These are phyloP conservation scores for Sanderia malayensis DNA, from an alignment of 30 jellyfish, hydroid and myxozoan species.

Conservation along the genomic window DNA sequence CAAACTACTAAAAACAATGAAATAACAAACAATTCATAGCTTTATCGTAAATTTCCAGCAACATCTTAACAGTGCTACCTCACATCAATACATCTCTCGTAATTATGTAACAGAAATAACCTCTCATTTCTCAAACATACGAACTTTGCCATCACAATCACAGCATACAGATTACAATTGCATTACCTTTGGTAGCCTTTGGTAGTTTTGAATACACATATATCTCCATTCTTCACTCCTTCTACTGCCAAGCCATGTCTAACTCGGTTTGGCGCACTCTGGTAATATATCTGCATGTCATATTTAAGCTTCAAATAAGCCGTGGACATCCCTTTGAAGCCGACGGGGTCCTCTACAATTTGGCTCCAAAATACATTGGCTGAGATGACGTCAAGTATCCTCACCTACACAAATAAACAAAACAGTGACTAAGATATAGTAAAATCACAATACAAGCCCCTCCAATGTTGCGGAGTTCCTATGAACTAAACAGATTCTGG, in stretches of 20 bases:
- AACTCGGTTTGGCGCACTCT: conserved; percentile 23
- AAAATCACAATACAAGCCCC: too few relatives aligned
- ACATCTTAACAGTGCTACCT: too few relatives aligned
- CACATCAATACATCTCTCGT: too few relatives aligned
- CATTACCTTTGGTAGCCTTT: conserved; percentile 65
- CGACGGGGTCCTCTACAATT: conserved; percentile 66
- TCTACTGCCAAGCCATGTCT: conserved; percentile 32
- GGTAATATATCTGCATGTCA: conserved; percentile 69
- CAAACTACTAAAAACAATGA: neutral
- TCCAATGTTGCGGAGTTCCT: too few relatives aligned
- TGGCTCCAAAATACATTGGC: conserved; percentile 75
- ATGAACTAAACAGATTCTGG: too few relatives aligned
- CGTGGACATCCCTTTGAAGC: conserved; percentile 21
- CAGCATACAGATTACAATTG: too few relatives aligned
- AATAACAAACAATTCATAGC: too few relatives aligned
- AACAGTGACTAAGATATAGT: too few relatives aligned
- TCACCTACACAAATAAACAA: conserved; percentile 30
- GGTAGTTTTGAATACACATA: conserved; percentile 58
- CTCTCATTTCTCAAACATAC: too few relatives aligned
- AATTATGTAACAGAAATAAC: too few relatives aligned
- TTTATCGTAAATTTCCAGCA: too few relatives aligned
- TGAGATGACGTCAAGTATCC: conserved; percentile 62
- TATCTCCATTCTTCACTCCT: conserved; percentile 44
- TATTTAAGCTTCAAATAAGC: conserved; percentile 38
- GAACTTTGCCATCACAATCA: too few relatives aligned